These are phyloP conservation scores for Vicugna pacos DNA, from an alignment of 2,113 vertebrate genomes.

Conservation along the genomic window DNA sequence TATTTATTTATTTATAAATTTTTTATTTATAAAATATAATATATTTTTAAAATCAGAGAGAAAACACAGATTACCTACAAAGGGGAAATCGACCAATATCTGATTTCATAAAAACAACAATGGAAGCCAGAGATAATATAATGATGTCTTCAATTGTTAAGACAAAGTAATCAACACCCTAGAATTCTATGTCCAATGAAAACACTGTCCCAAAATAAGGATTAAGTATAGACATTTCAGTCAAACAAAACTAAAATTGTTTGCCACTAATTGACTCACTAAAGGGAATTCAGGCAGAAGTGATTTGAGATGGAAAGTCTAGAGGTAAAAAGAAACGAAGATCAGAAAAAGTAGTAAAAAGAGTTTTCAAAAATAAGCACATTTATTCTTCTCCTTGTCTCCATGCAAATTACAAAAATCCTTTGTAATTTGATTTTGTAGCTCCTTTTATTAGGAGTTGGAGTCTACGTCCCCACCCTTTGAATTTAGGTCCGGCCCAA, in stretches of 20 bases:
- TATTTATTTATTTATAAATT: neutral
- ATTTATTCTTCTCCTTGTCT: neutral
- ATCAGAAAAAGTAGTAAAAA: neutral
- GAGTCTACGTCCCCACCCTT: neutral
- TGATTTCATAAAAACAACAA: slow-evolving; percentile 35
- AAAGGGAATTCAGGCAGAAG: neutral
- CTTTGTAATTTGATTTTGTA: slow-evolving; percentile 23
- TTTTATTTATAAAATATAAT: neutral
- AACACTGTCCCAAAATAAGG: neutral
- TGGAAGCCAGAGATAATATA: neutral
- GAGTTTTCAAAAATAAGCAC: neutral
- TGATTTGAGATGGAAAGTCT: neutral
- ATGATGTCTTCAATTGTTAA: neutral
- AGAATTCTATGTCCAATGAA: slow-evolving; percentile 5
- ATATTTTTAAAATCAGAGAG: neutral
- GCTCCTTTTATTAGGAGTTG: neutral
- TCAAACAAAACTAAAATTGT: slow-evolving; percentile 18
- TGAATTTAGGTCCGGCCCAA: neutral
- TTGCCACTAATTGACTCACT: neutral
- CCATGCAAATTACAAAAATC: neutral
- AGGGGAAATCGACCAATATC: neutral
- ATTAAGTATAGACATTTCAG: neutral
- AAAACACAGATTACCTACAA: slow-evolving; percentile 13
- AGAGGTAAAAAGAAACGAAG: neutral
- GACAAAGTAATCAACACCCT: neutral